Conservation (phyloP, 2,888 invertebrate species). For the Catocala fraxini region DNA sequence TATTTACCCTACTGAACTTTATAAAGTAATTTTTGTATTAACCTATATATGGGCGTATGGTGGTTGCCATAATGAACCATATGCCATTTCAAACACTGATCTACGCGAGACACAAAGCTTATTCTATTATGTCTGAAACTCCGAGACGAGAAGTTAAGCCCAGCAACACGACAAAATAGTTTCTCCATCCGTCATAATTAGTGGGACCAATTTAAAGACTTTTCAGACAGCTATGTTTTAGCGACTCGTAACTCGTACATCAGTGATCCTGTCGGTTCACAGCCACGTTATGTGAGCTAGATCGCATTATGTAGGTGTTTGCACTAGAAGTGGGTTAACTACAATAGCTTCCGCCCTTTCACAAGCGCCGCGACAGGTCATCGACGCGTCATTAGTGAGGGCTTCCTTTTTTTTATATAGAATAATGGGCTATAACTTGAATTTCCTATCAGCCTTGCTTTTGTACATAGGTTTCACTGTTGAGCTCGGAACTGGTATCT, state of each 20-base stretch:
- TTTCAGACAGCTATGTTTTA: too few species aligned
- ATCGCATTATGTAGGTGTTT: slow-evolving; percentile 32
- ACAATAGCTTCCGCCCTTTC: slow-evolving; percentile 38
- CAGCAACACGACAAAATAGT: too few species aligned
- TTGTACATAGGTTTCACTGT: background rate
- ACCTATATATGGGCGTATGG: too few species aligned
- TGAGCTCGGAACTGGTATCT: background rate
- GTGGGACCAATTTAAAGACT: too few species aligned
- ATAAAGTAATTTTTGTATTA: too few species aligned
- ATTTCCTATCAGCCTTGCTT: background rate
- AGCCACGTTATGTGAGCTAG: slow-evolving; percentile 14
- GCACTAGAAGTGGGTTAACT: slow-evolving; percentile 44
- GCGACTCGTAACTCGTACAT: background rate
- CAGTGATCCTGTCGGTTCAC: slow-evolving; percentile 21
- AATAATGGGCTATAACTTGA: background rate
- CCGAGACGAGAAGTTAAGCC: too few species aligned
- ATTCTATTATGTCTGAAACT: too few species aligned
- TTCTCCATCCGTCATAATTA: too few species aligned
- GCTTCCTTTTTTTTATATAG: background rate
- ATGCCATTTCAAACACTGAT: too few species aligned
- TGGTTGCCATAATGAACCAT: too few species aligned
- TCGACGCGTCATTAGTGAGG: slow-evolving; percentile 18
- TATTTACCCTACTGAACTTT: too few species aligned
- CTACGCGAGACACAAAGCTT: too few species aligned
- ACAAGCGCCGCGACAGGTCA: slow-evolving; percentile 31